Conservation (phyloP, 2,888 invertebrate genomes). For the Salticus scenicus region DNA sequence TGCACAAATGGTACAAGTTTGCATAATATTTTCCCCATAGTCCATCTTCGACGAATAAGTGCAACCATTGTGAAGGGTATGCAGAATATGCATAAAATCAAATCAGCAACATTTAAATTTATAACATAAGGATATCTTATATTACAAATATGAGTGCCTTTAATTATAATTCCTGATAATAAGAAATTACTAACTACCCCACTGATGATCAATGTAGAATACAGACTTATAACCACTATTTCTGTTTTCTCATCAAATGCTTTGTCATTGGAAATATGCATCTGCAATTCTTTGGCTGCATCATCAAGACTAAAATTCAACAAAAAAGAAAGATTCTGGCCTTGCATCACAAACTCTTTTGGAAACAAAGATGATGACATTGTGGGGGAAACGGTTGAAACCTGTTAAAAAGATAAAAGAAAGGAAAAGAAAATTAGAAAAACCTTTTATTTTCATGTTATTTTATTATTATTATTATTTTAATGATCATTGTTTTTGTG, state of each 20-base stretch:
- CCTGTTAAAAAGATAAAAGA: background rate
- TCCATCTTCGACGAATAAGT: constrained; percentile 78
- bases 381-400: background rate
- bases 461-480: no score
- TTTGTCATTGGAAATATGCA: constrained; percentile 37
- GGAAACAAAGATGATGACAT: background rate
- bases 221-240: constrained; percentile 74
- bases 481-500: no score
- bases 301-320: constrained; percentile 64
- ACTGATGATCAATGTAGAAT: constrained; percentile 74
- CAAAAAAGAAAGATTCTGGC: constrained; percentile 24
- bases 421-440: background rate
- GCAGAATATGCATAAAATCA: constrained; percentile 79
- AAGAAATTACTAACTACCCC: constrained; percentile 75
- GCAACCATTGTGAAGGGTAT: constrained; percentile 80
- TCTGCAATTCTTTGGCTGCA: constrained; percentile 52
- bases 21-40: constrained; percentile 79
- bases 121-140: constrained; percentile 79
- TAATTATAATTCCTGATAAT: constrained; percentile 75
- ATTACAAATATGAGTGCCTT: constrained; percentile 41
- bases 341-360: background rate
- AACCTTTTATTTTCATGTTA: no score
- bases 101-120: constrained; percentile 80
- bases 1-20: constrained; percentile 80
- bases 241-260: constrained; percentile 72